Evolutionary conservation across 2,797 vertebrate species (phyloP), one percentile per base, ranked within the genome.

Genomic region (Manis crassicaudata): DNA sequence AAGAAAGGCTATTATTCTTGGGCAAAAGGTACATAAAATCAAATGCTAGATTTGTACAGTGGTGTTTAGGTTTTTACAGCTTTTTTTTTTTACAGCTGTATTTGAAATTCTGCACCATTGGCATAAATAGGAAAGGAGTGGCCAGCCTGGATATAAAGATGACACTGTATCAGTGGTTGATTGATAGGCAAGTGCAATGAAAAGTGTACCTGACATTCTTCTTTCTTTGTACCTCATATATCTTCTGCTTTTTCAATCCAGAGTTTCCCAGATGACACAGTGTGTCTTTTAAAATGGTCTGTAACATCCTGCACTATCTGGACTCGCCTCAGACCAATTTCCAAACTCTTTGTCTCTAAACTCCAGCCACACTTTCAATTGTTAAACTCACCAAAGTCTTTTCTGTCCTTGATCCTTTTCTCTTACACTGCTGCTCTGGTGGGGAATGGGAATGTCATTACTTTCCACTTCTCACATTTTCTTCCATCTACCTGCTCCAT

Each of bases 11-110:
- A 21, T 80, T 76, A 32, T 81, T 90, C 72, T 95, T 82, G 23
- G n/a, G 79, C 6, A 88, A 85, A 94, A 93, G 18, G 7, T 87
- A 83, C 21, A 60, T 90, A 86, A 68, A 97, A 88, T 63, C 17
- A 95, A 92, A 77, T 40, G 27, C 63, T 86, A 79, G 20, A 3
- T 75, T 79, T 65, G 8, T 86, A 12, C 2, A 21, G 6, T 83
- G 27, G 17, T 86, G 11, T 70, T 90, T 50, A 54, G 17, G 37
- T 23, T 88, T 92, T 93, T 32, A 68, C 0, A 54, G 23, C 29
- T 63, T 1, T 46, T 46, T 46, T 46, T 23, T 88, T 92, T 93
- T 32, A 68, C 0, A 54, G 23, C 29, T 46, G 0, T 23, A 46
- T 79, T 56, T 82, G 10, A 83, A 50, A 32, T 86, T 92, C 37